These are phyloP conservation scores for Tamandua tetradactyla DNA, from an alignment of 2,797 vertebrate genomes.

Conservation along the genomic window DNA sequence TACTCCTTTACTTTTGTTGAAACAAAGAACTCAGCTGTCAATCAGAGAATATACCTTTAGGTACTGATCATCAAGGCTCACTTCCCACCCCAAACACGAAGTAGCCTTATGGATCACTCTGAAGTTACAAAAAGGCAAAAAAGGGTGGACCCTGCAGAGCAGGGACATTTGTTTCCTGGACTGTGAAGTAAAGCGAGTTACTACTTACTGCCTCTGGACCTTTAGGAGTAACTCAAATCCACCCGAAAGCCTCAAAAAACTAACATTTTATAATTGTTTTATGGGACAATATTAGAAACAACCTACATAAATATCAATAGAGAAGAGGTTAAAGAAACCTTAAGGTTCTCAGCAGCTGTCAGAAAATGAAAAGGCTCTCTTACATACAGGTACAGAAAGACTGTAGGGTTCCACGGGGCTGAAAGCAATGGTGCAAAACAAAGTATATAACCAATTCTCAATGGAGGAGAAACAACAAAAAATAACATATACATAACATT, in stretches of 20 bases:
- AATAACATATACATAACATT: constrained; percentile 34
- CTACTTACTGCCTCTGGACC: neutral
- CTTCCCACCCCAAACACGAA: constrained; percentile 26
- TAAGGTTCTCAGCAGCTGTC: constrained; percentile 10
- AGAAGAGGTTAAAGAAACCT: constrained; percentile 50
- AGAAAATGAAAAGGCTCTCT: constrained; percentile 24
- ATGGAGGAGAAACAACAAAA: constrained; percentile 11
- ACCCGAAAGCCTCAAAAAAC: constrained; percentile 66
- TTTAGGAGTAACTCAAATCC: constrained; percentile 48
- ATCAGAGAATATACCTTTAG: neutral
- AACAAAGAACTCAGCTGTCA: neutral
- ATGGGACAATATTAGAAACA: constrained; percentile 25
- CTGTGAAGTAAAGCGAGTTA: neutral
- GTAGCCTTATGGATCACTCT: neutral
- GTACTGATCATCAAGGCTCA: neutral
- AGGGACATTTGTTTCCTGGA: constrained; percentile 23
- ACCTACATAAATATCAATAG: neutral
- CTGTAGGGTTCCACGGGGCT: neutral
- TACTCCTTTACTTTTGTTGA: constrained; percentile 13
- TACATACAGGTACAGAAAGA: neutral
- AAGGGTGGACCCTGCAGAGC: neutral
- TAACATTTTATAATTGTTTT: constrained; percentile 5
- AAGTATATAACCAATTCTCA: neutral
- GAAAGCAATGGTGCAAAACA: neutral
- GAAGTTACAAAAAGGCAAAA: constrained; percentile 32